Conservation (phyloP, 2,797 vertebrate genomes). For the Glyptemys insculpta region DNA sequence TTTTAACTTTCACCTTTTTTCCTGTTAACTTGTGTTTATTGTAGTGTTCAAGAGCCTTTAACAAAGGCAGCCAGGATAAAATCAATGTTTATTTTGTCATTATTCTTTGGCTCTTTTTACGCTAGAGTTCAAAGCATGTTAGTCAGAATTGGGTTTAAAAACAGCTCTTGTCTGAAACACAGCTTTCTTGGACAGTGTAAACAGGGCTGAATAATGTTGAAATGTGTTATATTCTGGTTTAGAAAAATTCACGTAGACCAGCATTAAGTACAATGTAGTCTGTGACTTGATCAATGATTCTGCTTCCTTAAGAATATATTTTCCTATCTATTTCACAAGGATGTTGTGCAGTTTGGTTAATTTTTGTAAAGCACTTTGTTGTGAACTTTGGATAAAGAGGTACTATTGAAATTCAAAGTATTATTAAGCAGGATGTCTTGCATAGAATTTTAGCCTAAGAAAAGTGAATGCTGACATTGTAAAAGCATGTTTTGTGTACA, state of each 20-base stretch:
- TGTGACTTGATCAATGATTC: not conserved
- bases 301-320: not conserved
- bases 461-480: rapidly evolving
- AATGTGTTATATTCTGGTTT: not conserved
- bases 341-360: slow-evolving; percentile 17
- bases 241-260: not conserved
- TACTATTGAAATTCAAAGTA: not conserved
- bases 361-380: slow-evolving; percentile 21
- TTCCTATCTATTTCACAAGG: not conserved
- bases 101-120: not conserved
- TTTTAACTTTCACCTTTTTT: not conserved
- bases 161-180: not conserved
- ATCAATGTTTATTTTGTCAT: not conserved
- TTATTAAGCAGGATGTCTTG: not conserved
- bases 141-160: not conserved
- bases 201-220: not conserved
- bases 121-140: not conserved
- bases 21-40: not conserved
- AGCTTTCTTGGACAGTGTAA: not conserved
- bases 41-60: not conserved
- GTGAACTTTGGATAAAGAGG: not conserved
- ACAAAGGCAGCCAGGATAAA: not conserved
- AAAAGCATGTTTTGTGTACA: not conserved
- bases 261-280: not conserved
- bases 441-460: not conserved